phyloP scores from a whole-genome alignment of 1,140 invertebrate species.

The Drosophila chauvacae region DNA sequence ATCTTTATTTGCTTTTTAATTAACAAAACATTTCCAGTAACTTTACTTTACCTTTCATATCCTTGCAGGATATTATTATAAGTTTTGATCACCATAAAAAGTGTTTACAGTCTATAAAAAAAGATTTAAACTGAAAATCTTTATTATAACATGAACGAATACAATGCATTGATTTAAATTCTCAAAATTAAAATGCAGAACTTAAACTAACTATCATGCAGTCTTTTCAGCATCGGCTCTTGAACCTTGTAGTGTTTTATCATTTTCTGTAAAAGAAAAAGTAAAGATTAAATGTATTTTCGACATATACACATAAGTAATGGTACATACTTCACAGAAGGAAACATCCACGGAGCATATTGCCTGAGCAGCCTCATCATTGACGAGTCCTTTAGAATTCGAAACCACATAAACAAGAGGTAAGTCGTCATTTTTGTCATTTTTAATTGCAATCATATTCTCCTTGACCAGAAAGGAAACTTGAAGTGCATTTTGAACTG shows the following conservation, averaged over 20 bases:
- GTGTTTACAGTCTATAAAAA: background rate
- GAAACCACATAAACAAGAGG: conserved; percentile 48
- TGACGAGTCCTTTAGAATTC: background rate
- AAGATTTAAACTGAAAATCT: background rate
- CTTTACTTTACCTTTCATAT: no score
- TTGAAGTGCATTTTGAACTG: conserved; percentile 66
- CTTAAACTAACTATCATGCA: conserved; percentile 9
- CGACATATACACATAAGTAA: background rate
- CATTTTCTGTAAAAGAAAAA: conserved; percentile 53
- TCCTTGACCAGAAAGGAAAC: conserved; percentile 69
- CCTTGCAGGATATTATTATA: no score
- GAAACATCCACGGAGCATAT: conserved; percentile 56
- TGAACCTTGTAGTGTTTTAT: conserved; percentile 39
- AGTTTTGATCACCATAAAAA: no score
- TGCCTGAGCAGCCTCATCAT: conserved; percentile 31
- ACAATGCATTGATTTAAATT: background rate
- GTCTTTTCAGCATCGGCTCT: conserved; percentile 56
- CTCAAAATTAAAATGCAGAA: background rate
- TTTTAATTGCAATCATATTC: conserved; percentile 48
- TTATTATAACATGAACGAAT: background rate
- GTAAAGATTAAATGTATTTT: background rate
- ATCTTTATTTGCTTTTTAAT: no score
- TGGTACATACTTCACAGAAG: conserved; percentile 53
- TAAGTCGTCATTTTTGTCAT: conserved; percentile 43
- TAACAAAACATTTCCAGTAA: no score